Conservation (phyloP, 2,113 vertebrate species). For the Pyrgilauda ruficollis region DNA sequence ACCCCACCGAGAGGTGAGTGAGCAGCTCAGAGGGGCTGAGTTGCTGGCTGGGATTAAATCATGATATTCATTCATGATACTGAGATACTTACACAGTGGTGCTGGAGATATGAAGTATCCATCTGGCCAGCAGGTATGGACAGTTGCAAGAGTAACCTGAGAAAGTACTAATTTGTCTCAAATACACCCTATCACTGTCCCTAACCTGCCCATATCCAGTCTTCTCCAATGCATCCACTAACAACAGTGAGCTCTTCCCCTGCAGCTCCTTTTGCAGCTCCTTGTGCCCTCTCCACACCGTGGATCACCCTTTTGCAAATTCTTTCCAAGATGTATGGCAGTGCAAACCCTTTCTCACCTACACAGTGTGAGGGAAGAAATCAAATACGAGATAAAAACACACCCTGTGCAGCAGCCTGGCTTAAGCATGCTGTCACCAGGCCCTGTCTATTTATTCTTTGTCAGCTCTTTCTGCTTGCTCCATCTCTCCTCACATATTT, state of each 20-base stretch:
- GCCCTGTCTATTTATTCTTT: neutral
- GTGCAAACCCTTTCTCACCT: neutral
- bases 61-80: neutral
- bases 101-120: neutral
- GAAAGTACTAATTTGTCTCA: neutral
- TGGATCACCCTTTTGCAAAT: neutral
- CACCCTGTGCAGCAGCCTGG: neutral
- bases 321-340: neutral
- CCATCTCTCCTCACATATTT: neutral
- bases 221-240: neutral
- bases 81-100: neutral
- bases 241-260: neutral
- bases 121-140: neutral
- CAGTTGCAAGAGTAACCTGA: neutral
- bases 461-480: neutral
- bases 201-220: neutral
- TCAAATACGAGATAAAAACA: neutral
- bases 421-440: neutral
- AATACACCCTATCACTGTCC: neutral
- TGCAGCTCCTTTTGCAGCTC: neutral
- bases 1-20: rapidly evolving
- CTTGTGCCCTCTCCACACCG: neutral
- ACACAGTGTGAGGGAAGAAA: neutral
- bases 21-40: neutral
- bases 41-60: neutral